phyloP scores from a whole-genome alignment of 2,888 invertebrate genomes.

The Oasisia sp. region DNA sequence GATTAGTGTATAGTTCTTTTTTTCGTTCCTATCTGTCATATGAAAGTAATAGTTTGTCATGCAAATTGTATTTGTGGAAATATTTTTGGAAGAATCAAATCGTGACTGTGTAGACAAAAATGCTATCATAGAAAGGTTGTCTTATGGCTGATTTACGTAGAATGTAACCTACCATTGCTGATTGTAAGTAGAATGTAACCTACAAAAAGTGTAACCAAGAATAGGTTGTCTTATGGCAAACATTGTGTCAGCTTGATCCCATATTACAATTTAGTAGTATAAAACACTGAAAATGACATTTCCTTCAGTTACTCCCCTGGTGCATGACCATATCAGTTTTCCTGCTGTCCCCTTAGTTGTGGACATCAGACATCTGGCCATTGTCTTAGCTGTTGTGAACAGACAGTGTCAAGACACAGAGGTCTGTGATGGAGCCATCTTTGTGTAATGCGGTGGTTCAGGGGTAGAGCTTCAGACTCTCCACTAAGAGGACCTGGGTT shows the following conservation, averaged over 20 bases:
- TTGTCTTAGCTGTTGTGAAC: background rate
- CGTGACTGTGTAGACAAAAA: no score
- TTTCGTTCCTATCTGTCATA: background rate
- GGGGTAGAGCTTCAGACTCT: no score
- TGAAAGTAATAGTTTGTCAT: background rate
- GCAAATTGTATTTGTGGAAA: background rate
- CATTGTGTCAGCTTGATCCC: background rate
- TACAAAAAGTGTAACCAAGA: no score
- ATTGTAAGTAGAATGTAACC: no score
- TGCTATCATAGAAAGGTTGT: no score
- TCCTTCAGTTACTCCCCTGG: no score
- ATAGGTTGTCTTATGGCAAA: background rate
- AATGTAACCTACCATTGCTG: no score
- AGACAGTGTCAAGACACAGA: no score
- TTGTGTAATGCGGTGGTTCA: no score
- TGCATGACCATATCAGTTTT: background rate
- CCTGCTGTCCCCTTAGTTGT: background rate
- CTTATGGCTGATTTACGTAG: no score
- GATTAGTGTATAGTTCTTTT: background rate
- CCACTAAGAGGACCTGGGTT: no score
- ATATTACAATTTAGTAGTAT: background rate
- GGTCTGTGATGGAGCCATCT: background rate
- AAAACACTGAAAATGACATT: background rate
- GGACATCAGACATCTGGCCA: background rate
- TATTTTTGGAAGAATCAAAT: no score